Conservation (phyloP, 2,113 vertebrate species). For the Crotalus tigris region DNA sequence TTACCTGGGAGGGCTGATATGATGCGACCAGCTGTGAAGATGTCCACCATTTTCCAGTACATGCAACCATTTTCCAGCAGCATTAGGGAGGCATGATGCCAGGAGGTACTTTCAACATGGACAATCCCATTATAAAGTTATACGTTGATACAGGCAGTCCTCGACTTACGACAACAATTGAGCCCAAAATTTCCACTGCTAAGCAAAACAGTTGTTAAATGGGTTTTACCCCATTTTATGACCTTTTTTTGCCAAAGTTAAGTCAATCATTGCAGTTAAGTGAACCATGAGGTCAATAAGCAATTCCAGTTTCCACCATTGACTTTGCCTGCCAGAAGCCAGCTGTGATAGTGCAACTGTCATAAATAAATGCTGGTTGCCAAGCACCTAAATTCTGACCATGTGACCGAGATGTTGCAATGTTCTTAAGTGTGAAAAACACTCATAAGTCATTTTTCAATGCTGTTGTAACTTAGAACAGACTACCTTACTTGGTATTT, state of each 20-base stretch:
- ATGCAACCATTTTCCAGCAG: not conserved
- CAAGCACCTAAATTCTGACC: not conserved
- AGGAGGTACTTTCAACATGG: not conserved
- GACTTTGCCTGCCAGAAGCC: not conserved
- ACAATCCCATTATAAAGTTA: not conserved
- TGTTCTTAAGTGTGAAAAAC: not conserved
- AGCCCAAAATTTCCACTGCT: not conserved
- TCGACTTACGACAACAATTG: no score
- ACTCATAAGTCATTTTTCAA: not conserved
- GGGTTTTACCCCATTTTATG: not conserved
- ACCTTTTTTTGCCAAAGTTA: not conserved
- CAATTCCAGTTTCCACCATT: not conserved
- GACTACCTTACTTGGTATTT: not conserved
- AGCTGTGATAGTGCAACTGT: not conserved
- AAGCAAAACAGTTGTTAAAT: not conserved
- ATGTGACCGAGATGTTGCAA: not conserved
- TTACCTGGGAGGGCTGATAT: no score
- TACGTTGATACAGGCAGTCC: not conserved
- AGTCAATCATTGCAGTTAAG: not conserved
- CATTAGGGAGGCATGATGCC: not conserved
- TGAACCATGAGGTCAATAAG: not conserved
- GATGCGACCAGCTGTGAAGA: not conserved
- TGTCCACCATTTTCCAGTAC: not conserved
- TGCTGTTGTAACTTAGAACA: not conserved
- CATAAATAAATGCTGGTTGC: not conserved